These are phyloP conservation scores for Drosophila nr. perissopoda DNA, from an alignment of 2,888 invertebrate species.

Conservation along the genomic window DNA sequence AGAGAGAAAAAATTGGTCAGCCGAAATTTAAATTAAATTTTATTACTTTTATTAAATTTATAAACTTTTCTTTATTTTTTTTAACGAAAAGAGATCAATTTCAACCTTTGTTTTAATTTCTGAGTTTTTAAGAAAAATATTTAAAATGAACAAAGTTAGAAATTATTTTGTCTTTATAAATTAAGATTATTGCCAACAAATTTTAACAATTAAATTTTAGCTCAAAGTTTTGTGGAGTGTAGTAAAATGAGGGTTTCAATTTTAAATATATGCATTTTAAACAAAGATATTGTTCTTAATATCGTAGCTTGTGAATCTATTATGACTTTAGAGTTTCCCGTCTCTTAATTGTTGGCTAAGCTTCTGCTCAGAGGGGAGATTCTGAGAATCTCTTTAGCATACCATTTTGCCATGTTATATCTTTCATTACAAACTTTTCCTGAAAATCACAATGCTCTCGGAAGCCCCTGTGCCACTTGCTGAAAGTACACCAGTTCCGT, in stretches of 20 bases:
- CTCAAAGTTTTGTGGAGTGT: background rate
- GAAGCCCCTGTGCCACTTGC: background rate
- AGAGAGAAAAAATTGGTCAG: background rate
- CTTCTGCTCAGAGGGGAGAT: constrained; percentile 23
- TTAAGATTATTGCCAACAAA: background rate
- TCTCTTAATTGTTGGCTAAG: constrained; percentile 14
- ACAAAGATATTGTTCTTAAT: background rate
- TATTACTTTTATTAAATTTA: too few species aligned
- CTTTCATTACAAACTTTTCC: constrained; percentile 51
- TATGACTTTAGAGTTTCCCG: background rate
- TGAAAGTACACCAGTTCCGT: background rate
- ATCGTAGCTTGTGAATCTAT: background rate
- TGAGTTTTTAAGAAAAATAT: background rate
- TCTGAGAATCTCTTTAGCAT: constrained; percentile 26
- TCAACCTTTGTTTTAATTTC: background rate
- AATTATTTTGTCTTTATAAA: background rate
- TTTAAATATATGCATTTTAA: background rate
- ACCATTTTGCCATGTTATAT: constrained; percentile 25
- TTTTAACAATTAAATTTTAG: background rate
- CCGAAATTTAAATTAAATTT: background rate
- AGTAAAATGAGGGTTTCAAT: background rate
- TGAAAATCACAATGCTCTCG: constrained; percentile 28
- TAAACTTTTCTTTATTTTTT: too few species aligned
- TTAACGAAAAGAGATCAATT: background rate
- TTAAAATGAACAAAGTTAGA: background rate